Base-by-base conservation (phyloP, 2,888 invertebrate species). In the Deroplatys truncata region DNA sequence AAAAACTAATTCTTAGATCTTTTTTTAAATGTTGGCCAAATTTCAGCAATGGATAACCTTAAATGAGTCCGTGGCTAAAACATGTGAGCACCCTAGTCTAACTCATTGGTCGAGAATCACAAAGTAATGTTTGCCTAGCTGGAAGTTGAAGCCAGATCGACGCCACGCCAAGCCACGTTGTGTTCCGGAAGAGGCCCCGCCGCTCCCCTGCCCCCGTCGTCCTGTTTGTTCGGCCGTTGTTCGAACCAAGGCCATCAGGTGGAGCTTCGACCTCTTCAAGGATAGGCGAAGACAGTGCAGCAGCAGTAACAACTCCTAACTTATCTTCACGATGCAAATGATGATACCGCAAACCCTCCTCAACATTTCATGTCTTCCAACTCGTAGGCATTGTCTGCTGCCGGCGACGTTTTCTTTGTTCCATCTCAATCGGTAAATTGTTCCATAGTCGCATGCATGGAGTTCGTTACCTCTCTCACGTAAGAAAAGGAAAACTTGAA, bases 221-320 rank as follows among this genome's bases (percentile, higher is more conserved):
- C 72, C 89, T 83, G 56, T 56, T 56, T 20, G 56, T 82, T 13
- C 72, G 82, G 84, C 87, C 86, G 88, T 72, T 86, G 89, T 56
- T 90, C 83, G 88, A 84, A 85, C 90, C 90, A 90, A 90, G 90
- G 90, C 88, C 88, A 90, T 84, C 16, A 31, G 56, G 85, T 86
- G 83, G 86, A 88, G 87, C 90, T 90, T 86, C 90, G 90, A 90
- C 90, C 90, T 90, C 88, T 84, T 83, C 90, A 90, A 90, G 90
- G 90, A 88, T 88, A 88, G 84, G 28, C 31, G 84, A 88, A 89
- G 88, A 89, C 89, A 88, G 88, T 88, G 87, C 35, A 88, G 89
- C 16, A 49, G 56, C 84, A 88, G 82, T 85, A 89, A 82, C 85
- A 72, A 72, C 20, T 56, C 56, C 43, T 31, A 3, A 49, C 85